Evolutionary conservation across 2,888 invertebrate genomes (phyloP).

Genomic region (Mystacides longicornis): DNA sequence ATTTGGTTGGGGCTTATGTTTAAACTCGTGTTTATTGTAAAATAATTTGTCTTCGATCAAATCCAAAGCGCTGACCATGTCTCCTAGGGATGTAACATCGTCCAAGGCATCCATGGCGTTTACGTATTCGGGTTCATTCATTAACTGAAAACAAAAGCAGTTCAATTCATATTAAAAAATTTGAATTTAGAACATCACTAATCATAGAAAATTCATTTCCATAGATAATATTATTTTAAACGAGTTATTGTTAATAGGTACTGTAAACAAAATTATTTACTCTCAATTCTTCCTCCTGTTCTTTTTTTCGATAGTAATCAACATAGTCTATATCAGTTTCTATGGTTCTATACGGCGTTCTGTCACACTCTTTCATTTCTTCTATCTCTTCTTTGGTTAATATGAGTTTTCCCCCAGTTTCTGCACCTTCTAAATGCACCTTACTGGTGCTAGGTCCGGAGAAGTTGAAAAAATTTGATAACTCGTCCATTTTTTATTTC

Average conservation of each 20-base stretch:
- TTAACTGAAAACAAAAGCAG: too few species aligned
- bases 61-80: slow-evolving; percentile 33
- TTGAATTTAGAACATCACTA: neutral
- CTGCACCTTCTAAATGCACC: slow-evolving; percentile 40
- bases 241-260: too few species aligned
- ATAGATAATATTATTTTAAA: neutral
- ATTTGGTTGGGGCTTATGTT: slow-evolving; percentile 37
- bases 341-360: slow-evolving; percentile 34
- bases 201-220: neutral
- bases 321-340: slow-evolving; percentile 38
- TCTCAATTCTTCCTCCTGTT: slow-evolving; percentile 3
- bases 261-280: neutral
- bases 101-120: slow-evolving; percentile 9
- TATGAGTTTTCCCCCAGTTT: slow-evolving; percentile 33
- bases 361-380: slow-evolving; percentile 35
- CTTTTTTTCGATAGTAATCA: slow-evolving; percentile 25
- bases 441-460: slow-evolving; percentile 34
- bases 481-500: slow-evolving; percentile 40
- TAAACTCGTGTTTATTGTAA: slow-evolving; percentile 42
- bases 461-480: slow-evolving; percentile 37
- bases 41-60: slow-evolving; percentile 38
- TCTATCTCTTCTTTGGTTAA: slow-evolving; percentile 12
- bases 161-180: neutral
- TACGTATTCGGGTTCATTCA: too few species aligned
- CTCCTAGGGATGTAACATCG: slow-evolving; percentile 12